Percentiles rank a stretch among this genome's conserved stretches.
phyloP scores from a whole-genome alignment of 2,888 invertebrate genomes.

The Chloroclystis v-ata region DNA sequence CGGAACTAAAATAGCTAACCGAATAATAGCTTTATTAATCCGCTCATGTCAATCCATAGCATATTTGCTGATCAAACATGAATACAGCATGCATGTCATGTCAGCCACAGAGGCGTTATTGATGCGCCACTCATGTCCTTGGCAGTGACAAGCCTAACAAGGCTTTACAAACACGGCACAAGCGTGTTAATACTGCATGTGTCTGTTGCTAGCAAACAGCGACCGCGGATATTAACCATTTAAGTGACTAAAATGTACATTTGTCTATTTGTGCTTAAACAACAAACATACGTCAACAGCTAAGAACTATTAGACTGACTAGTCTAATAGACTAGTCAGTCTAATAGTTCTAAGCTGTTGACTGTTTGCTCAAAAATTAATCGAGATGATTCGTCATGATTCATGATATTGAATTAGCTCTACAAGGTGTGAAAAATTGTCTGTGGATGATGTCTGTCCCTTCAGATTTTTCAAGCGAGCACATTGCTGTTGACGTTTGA shows the following conservation, averaged over 20 bases:
- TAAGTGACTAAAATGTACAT: background rate
- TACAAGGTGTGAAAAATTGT: too few relatives aligned
- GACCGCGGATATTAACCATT: conserved; percentile 6
- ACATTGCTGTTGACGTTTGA: conserved; percentile 46
- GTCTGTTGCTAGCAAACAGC: conserved; percentile 21
- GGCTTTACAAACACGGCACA: conserved; percentile 21
- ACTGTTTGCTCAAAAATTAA: too few relatives aligned
- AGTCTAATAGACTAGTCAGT: too few relatives aligned
- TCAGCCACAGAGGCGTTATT: conserved; percentile 18
- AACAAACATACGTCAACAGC: too few relatives aligned
- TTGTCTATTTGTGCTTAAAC: background rate
- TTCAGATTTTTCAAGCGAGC: conserved; percentile 2
- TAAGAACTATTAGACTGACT: too few relatives aligned
- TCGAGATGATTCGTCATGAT: too few relatives aligned
- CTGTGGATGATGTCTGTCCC: too few relatives aligned
- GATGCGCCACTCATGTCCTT: conserved; percentile 30
- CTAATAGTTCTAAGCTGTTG: too few relatives aligned
- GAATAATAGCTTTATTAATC: conserved; percentile 4
- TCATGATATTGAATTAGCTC: too few relatives aligned
- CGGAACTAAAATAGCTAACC: too few relatives aligned
- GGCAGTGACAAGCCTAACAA: conserved; percentile 35
- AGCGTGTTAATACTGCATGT: conserved; percentile 26
- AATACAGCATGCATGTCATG: conserved; percentile 19
- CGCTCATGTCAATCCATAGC: conserved; percentile 5
- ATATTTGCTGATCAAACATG: conserved; percentile 18